Evolutionary conservation across 23 tunicate species (phyloP), one percentile per base, ranked within the genome.

Genomic region (Trididemnum clinides): DNA sequence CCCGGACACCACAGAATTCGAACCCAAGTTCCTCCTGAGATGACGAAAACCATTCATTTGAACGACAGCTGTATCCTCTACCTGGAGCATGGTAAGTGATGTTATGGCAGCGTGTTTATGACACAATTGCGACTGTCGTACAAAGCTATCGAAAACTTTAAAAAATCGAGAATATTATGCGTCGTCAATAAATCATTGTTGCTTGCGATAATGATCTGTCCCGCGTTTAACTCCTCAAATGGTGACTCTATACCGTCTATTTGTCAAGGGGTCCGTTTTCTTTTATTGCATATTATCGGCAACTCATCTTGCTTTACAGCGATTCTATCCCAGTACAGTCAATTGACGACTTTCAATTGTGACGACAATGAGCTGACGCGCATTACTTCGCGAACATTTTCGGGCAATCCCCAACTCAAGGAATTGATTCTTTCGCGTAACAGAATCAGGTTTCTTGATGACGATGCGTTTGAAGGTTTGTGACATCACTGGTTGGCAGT

Each of bases 41-140:
- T 7, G 29, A 29, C 58, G 18, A 39, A 10, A 19, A 3, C 58
- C 15, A 39, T 74, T 25, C 30, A 74, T 38, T n/a, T 74, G 30
- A 74, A 74, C 80, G 59, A 74, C 59, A 74, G 80, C 58, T 74
- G 80, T 27, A 44, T 74, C 57, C 30, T 32, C 10, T n/a, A 29
- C 37, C 36, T 66, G 37, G 75, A 66, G 2, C 75, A 36, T 29
- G 37, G 75, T 66, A 37, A 66, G 75, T 59, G n/a, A n/a, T n/a
- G n/a, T n/a, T n/a, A n/a, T n/a, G n/a, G n/a, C n/a, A n/a, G n/a
- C n/a, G n/a, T n/a, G n/a, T n/a, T n/a, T n/a, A n/a, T n/a, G n/a
- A n/a, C n/a, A n/a, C n/a, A n/a, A n/a, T n/a, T n/a, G n/a, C n/a
- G n/a, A n/a, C n/a, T n/a, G n/a, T n/a, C n/a, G n/a, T n/a, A n/a